Evolutionary conservation across 2,113 vertebrate species (phyloP).

Genomic region (Gallinago paraguaiae): DNA sequence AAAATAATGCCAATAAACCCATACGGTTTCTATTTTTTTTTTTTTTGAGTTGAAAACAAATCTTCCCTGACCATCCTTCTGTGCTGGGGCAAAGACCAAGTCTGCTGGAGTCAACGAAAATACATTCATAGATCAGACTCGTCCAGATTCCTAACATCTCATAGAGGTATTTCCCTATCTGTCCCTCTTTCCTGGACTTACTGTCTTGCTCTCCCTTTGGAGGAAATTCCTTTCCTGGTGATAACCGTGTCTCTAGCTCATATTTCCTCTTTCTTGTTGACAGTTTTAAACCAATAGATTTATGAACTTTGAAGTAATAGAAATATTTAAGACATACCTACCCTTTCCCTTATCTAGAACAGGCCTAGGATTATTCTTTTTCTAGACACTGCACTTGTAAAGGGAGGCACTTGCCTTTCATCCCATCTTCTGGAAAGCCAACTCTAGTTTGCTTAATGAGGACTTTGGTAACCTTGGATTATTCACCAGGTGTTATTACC

Average conservation of each 20-base stretch:
- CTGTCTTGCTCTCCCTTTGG: constrained; percentile 53
- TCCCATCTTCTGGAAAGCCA: background rate
- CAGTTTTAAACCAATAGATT: constrained; percentile 73
- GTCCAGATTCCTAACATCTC: constrained; percentile 23
- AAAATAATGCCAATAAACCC: background rate
- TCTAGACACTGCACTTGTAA: constrained; percentile 31
- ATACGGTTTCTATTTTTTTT: background rate
- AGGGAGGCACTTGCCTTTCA: constrained; percentile 27
- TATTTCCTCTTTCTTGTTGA: constrained; percentile 70
- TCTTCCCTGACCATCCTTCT: background rate
- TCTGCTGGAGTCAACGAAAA: constrained; percentile 13
- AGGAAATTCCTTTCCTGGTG: constrained; percentile 70
- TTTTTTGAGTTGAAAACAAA: background rate
- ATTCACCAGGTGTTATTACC: background rate
- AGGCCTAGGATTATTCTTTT: constrained; percentile 20
- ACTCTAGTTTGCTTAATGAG: background rate
- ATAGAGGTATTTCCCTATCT: constrained; percentile 55
- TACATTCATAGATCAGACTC: background rate
- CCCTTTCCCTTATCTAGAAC: constrained; percentile 52
- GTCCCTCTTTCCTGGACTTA: constrained; percentile 41
- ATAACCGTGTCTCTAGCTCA: constrained; percentile 64
- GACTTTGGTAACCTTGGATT: background rate
- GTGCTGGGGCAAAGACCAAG: background rate
- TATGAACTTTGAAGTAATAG: constrained; percentile 70
- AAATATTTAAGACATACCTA: constrained; percentile 68